These are phyloP conservation scores for Mongoloraphidia duomilia DNA, from an alignment of 2,888 invertebrate genomes.

Conservation along the genomic window DNA sequence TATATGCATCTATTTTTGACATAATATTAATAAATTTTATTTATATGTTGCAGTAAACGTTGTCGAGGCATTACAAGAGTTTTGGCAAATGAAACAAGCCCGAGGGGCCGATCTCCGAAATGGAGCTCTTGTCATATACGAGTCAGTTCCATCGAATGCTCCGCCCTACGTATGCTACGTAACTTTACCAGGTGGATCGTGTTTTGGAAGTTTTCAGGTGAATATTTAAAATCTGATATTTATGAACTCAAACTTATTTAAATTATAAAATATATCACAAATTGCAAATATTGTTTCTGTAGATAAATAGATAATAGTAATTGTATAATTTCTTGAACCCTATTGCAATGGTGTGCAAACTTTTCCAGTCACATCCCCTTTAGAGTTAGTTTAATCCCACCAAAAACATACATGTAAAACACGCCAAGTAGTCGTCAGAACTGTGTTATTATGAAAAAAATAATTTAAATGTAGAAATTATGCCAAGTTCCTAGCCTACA, in stretches of 20 bases:
- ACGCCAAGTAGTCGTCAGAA: too few species aligned
- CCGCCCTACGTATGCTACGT: conserved; percentile 92
- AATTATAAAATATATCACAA: too few species aligned
- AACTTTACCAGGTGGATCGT: conserved; percentile 87
- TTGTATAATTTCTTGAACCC: too few species aligned
- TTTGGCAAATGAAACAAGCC: conserved; percentile 94
- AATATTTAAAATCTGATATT: conserved; percentile 6
- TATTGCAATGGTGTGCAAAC: too few species aligned
- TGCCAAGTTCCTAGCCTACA: too few species aligned
- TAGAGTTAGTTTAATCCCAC: too few species aligned
- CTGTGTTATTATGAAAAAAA: too few species aligned
- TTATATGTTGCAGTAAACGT: conserved; percentile 61
- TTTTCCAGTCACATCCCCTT: too few species aligned
- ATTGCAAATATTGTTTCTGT: too few species aligned
- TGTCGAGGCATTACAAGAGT: conserved; percentile 89
- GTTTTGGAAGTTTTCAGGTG: conserved; percentile 91
- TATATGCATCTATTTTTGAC: background rate
- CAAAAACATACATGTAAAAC: too few species aligned
- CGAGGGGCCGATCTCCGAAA: conserved; percentile 72
- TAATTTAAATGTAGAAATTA: too few species aligned
- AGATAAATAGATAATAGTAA: too few species aligned
- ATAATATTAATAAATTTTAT: conserved; percentile 4
- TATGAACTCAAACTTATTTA: background rate
- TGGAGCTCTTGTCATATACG: conserved; percentile 86
- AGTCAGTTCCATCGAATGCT: conserved; percentile 80